A percentile compares a stretch with the other conserved stretches of the same genome.
Conservation (phyloP, 2,888 invertebrate genomes). For the Patella ulyssiponensis region DNA sequence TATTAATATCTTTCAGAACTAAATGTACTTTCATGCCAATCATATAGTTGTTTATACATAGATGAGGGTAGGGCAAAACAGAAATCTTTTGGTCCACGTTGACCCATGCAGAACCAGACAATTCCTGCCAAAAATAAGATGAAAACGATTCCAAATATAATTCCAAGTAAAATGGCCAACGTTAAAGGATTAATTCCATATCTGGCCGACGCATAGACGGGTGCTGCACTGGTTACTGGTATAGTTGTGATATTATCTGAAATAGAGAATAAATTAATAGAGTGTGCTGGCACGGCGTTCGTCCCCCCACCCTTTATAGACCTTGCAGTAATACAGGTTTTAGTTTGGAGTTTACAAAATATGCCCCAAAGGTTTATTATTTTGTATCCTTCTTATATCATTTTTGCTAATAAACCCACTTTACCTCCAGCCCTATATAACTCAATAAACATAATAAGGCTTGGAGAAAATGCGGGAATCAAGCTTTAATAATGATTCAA, state of each 20-base stretch:
- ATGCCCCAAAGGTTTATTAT: no score
- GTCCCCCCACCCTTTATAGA: no score
- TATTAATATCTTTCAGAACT: slow-evolving; percentile 33
- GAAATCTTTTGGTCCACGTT: slow-evolving; percentile 39
- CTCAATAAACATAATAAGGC: no score
- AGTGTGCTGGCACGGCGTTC: no score
- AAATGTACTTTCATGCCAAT: slow-evolving; percentile 35
- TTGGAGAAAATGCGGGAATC: no score
- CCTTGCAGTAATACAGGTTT: no score
- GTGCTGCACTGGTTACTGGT: background rate
- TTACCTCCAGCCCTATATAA: no score
- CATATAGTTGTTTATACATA: slow-evolving; percentile 29
- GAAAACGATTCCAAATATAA: slow-evolving; percentile 37
- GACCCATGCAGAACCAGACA: slow-evolving; percentile 28
- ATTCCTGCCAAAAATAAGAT: slow-evolving; percentile 30
- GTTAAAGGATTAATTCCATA: slow-evolving; percentile 36
- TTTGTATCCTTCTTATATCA: no score
- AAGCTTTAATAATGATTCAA: no score
- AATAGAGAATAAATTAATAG: background rate
- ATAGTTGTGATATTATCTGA: slow-evolving; percentile 30
- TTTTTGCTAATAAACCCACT: no score
- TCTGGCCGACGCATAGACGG: background rate
- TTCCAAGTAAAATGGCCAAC: slow-evolving; percentile 36
- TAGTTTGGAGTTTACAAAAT: no score
- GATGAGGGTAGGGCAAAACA: slow-evolving; percentile 41